phyloP scores from a whole-genome alignment of 2,113 vertebrate genomes.

The Prionailurus viverrinus region DNA sequence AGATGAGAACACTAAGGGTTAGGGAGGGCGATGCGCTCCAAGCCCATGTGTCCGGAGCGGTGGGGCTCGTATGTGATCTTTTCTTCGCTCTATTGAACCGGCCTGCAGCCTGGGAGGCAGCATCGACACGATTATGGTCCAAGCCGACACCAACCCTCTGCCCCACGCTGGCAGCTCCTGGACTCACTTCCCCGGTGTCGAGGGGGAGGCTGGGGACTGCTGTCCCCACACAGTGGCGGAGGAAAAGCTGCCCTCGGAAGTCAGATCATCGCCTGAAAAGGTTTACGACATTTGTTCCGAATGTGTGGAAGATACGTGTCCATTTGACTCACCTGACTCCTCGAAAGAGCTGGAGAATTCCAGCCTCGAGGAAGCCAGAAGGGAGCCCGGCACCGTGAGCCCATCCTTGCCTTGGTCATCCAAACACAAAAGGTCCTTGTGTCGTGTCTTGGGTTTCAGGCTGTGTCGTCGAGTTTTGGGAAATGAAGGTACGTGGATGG shows the following conservation, averaged over 20 bases:
- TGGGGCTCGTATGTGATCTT: accelerated
- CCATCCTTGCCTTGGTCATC: not conserved
- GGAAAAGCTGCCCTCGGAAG: not conserved
- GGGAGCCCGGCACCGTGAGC: accelerated
- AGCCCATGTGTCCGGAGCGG: too few relatives aligned
- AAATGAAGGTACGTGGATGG: not conserved
- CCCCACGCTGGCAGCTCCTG: not conserved
- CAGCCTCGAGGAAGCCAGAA: accelerated
- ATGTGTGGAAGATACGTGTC: not conserved
- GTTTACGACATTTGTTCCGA: not conserved
- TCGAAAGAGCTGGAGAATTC: not conserved
- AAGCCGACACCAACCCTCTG: not conserved
- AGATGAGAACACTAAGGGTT: not conserved
- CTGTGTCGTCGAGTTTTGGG: not conserved
- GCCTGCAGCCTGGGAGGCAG: not conserved
- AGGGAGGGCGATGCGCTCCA: not conserved
- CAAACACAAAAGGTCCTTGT: not conserved
- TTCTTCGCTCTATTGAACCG: not conserved
- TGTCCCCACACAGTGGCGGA: not conserved
- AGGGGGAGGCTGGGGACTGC: not conserved
- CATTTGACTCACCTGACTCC: not conserved
- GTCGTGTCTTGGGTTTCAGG: not conserved
- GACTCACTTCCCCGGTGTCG: not conserved
- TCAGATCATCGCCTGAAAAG: not conserved
- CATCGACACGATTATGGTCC: not conserved